Base-by-base conservation (phyloP, 2,797 vertebrate species). In the Eulemur rubriventer region DNA sequence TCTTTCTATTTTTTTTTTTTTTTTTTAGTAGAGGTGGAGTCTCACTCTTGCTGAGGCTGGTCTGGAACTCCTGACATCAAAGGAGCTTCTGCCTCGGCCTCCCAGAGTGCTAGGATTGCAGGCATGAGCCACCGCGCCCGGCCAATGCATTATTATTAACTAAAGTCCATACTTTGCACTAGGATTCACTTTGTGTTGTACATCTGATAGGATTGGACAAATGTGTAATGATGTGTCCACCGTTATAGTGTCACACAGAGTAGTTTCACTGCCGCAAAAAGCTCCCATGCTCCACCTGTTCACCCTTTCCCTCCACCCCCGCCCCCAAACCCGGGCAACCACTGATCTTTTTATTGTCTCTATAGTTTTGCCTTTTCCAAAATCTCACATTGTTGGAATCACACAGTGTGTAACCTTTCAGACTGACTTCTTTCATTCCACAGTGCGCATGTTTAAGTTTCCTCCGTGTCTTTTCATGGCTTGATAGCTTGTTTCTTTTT, bases 131-230 rank as follows among this genome's bases (percentile, higher is more conserved):
- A 52, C 50, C 18, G 6, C 17, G 50, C 50, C 18, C 18, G 18
- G 50, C 4, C 0, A 38, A 18, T 0, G 3, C 3, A 20, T n/a
- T 33, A 0, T 7, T 8, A 4, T 2, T 6, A 41, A 18, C 59
- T 0, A 22, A 9, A 48, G 69, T 0, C 35, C 28, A 0, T 0
- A 2, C 35, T 13, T 38, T 1, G 24, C 63, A 7, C 2, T 0
- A 3, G 22, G 41, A 30, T 9, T 61, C 26, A 1, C 18, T 43
- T 30, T n/a, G 38, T 30, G 48, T 10, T 1, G 4, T 8, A 2
- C 70, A 26, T 12, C 22, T 43, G 22, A 0, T 7, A 79, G 41
- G 18, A 28, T 18, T 18, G 9, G 81, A 24, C 18, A 7, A 1
- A 8, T 0, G 24, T 12, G 0, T 28, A 28, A 22, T 0, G 78